Conservation (phyloP, 1,140 invertebrate genomes). For the Psix sp. region DNA sequence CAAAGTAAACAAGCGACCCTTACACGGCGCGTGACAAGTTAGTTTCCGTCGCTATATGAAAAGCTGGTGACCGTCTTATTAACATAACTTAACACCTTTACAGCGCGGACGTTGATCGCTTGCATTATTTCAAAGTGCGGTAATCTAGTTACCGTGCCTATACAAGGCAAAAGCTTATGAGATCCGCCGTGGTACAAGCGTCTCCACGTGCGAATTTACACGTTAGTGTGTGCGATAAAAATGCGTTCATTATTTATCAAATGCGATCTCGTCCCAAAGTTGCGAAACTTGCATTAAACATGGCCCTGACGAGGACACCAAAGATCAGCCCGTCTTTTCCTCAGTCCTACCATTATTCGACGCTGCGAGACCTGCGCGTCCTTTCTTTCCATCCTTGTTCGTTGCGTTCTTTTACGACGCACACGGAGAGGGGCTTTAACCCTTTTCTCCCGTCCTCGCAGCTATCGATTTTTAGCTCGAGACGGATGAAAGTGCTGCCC, state of each 20-base stretch:
- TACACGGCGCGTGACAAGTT: too few species aligned
- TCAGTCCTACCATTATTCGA: constrained; percentile 39
- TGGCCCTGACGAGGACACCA: constrained; percentile 68
- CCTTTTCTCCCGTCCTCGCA: constrained; percentile 70
- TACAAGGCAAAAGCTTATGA: constrained; percentile 35
- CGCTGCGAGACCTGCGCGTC: constrained; percentile 27
- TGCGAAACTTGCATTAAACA: constrained; percentile 42
- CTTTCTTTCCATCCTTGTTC: constrained; percentile 26
- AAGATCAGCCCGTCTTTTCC: constrained; percentile 44
- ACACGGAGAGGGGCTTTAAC: constrained; percentile 70
- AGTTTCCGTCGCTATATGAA: too few species aligned
- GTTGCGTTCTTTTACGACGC: too few species aligned
- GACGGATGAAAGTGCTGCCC: constrained; percentile 68
- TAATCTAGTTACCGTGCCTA: constrained; percentile 48
- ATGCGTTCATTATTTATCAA: constrained; percentile 26
- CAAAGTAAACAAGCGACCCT: too few species aligned
- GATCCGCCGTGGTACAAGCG: constrained; percentile 45
- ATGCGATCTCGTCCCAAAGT: constrained; percentile 35
- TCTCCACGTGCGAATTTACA: constrained; percentile 34
- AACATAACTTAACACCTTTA: constrained; percentile 41
- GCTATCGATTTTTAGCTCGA: constrained; percentile 75
- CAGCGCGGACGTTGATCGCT: not conserved
- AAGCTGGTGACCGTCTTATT: constrained; percentile 17
- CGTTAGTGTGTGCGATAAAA: constrained; percentile 46
- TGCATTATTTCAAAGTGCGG: constrained; percentile 26